Percentiles rank a stretch among this genome's conserved stretches.
Conservation (phyloP, 2,113 vertebrate species). For the Acanthochromis polyacanthus region DNA sequence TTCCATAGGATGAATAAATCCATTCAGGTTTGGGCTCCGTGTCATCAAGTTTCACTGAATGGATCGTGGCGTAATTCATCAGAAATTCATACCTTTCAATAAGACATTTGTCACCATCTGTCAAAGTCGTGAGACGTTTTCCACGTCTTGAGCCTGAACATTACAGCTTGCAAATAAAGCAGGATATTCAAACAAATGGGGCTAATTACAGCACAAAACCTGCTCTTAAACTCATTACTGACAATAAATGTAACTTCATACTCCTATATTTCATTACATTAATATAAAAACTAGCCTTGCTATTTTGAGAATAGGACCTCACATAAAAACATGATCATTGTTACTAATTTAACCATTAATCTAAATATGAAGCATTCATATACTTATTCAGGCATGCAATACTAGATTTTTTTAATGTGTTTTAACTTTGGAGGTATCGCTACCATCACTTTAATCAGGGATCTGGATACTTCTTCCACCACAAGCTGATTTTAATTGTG, state of each 20-base stretch:
- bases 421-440: no score
- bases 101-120: constrained; percentile 79
- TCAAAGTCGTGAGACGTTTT: constrained; percentile 79
- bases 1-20: constrained; percentile 52
- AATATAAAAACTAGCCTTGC: background rate
- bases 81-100: constrained; percentile 81
- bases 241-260: background rate
- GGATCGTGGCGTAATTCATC: constrained; percentile 74
- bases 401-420: no score
- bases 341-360: no score
- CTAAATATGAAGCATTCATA: no score
- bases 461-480: background rate
- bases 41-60: constrained; percentile 60
- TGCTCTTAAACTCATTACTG: background rate
- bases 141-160: constrained; percentile 55
- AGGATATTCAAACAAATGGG: background rate
- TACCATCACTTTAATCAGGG: no score
- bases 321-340: no score
- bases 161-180: constrained; percentile 13
- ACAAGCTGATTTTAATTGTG: background rate
- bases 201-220: background rate
- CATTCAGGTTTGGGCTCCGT: constrained; percentile 65
- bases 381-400: no score
- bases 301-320: no score
- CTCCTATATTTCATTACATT: background rate